Conservation (phyloP, 2,113 vertebrate genomes). For the Hydropotes inermis region DNA sequence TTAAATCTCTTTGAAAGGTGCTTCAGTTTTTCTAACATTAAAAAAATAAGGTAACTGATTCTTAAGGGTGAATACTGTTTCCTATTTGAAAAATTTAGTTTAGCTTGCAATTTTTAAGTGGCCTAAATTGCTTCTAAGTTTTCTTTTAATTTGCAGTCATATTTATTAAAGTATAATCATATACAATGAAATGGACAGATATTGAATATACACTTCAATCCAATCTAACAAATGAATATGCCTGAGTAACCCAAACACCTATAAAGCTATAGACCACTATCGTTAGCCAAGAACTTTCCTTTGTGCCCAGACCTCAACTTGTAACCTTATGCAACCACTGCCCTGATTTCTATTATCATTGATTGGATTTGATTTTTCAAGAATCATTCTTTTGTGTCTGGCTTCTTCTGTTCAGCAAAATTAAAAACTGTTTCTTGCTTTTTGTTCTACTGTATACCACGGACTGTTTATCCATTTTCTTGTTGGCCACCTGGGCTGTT, state of each 20-base stretch:
- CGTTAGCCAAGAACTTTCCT: neutral
- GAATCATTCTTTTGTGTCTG: neutral
- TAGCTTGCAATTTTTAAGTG: neutral
- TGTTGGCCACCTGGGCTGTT: neutral
- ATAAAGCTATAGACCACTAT: neutral
- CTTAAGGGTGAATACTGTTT: neutral
- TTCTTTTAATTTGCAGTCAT: neutral
- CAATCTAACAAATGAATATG: neutral
- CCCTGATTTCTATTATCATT: neutral
- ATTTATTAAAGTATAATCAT: conserved; percentile 12
- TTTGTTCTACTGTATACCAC: neutral
- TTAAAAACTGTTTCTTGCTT: neutral
- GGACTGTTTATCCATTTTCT: neutral
- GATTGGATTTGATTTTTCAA: neutral
- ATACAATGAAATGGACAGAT: neutral
- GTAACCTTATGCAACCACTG: neutral
- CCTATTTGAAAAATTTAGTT: neutral
- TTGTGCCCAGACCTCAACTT: neutral
- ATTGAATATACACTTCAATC: neutral
- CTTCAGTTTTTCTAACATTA: conserved; percentile 27
- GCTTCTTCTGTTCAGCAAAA: neutral
- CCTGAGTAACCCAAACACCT: neutral
- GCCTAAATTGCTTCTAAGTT: neutral
- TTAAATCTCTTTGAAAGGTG: neutral
- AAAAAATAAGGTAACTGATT: neutral